Percentiles rank a stretch among this genome's conserved stretches.
Evolutionary conservation across 1,140 invertebrate genomes (phyloP).

Genomic region (Drosophila nasuta): DNA sequence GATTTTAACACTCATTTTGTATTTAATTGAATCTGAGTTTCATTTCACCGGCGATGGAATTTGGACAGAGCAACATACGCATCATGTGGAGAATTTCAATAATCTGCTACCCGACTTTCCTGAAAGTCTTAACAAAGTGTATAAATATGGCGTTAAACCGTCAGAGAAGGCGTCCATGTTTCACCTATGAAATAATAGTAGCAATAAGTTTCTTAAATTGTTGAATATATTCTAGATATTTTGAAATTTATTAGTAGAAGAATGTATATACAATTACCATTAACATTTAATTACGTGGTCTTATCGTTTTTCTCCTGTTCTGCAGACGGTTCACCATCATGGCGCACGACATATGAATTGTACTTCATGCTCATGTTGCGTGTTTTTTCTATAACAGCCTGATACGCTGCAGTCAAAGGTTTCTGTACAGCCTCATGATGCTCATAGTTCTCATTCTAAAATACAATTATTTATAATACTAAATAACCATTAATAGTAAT

Average conservation of each 20-base stretch:
- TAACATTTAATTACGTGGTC: neutral
- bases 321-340: slow-evolving; percentile 8
- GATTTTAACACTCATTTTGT: slow-evolving; percentile 79
- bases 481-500: neutral
- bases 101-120: slow-evolving; percentile 81
- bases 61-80: slow-evolving; percentile 81
- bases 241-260: neutral
- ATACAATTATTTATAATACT: neutral
- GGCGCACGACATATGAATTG: slow-evolving; percentile 26
- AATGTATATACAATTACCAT: neutral
- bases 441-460: slow-evolving; percentile 51
- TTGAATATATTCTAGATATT: neutral
- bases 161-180: slow-evolving; percentile 51
- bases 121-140: slow-evolving; percentile 78
- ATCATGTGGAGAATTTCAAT: slow-evolving; percentile 82
- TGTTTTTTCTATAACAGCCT: slow-evolving; percentile 59
- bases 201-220: too few species aligned
- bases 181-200: slow-evolving; percentile 38
- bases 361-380: slow-evolving; percentile 50
- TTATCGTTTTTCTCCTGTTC: neutral
- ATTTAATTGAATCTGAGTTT: slow-evolving; percentile 84
- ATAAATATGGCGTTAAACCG: slow-evolving; percentile 80
- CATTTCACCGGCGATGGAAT: slow-evolving; percentile 86
- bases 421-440: slow-evolving; percentile 59
- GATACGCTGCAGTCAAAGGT: slow-evolving; percentile 66